These are phyloP conservation scores for Saccopteryx leptura DNA, from an alignment of 2,113 vertebrate species.

Conservation along the genomic window DNA sequence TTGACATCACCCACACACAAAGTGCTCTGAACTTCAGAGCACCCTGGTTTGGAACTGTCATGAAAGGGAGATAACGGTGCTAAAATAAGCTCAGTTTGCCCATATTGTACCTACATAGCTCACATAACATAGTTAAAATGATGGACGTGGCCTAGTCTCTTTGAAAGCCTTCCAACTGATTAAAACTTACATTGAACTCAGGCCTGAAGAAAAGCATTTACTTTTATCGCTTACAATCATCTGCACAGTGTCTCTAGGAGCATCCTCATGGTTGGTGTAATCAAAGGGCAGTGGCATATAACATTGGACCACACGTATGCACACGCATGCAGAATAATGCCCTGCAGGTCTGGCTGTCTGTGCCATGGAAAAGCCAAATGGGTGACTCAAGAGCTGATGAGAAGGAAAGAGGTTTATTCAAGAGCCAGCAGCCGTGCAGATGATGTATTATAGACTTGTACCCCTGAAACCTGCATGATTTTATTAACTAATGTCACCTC, in stretches of 20 bases:
- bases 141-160: not conserved
- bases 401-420: no score
- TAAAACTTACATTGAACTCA: not conserved
- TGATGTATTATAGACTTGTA: no score
- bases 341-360: no score
- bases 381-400: no score
- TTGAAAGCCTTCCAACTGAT: not conserved
- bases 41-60: not conserved
- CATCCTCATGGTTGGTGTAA: slow-evolving; percentile 14
- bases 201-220: not conserved
- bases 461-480: no score
- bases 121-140: not conserved
- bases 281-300: not conserved
- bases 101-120: not conserved
- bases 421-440: no score
- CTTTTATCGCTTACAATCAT: slow-evolving; percentile 17
- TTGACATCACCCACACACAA: not conserved
- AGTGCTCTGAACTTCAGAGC: not conserved
- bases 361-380: no score
- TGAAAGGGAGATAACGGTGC: not conserved
- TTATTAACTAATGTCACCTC: no score
- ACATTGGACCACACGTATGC: not conserved
- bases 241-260: not conserved
- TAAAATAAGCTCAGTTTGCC: not conserved
- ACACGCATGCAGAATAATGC: no score